Percentiles rank a stretch among this genome's conserved stretches.
These are phyloP conservation scores for Kryptolebias marmoratus DNA, from an alignment of 2,113 vertebrate genomes.

Conservation along the genomic window DNA sequence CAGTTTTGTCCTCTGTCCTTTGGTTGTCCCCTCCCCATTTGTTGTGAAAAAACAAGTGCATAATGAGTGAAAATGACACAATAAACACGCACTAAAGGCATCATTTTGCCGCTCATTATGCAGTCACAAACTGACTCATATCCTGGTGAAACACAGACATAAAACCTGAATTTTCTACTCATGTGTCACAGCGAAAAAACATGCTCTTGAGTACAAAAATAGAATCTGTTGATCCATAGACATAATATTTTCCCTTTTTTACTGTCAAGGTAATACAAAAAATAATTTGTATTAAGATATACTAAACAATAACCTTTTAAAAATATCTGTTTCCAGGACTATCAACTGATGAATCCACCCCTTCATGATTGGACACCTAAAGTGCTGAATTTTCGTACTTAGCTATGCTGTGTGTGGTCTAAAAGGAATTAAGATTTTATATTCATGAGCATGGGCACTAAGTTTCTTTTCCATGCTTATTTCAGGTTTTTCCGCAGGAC, in stretches of 20 bases:
- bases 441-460: too few relatives aligned
- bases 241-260: background rate
- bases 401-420: too few relatives aligned
- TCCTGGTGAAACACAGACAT: slow-evolving; percentile 23
- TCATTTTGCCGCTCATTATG: slow-evolving; percentile 44
- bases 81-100: slow-evolving; percentile 36
- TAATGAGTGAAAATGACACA: slow-evolving; percentile 47
- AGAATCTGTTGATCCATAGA: background rate
- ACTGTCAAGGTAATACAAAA: background rate
- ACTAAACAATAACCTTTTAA: too few relatives aligned
- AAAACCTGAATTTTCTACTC: slow-evolving; percentile 46
- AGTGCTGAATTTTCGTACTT: too few relatives aligned
- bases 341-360: too few relatives aligned
- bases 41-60: slow-evolving; percentile 12
- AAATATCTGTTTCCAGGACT: too few relatives aligned
- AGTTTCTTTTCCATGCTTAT: too few relatives aligned
- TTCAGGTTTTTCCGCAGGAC: too few relatives aligned
- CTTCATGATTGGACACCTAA: too few relatives aligned
- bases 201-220: background rate
- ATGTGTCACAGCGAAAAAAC: background rate
- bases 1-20: background rate
- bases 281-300: background rate
- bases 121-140: slow-evolving; percentile 49
- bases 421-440: too few relatives aligned
- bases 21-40: slow-evolving; percentile 1